phyloP scores from a whole-genome alignment of 92 coral and sea anemone genomes.

The Palythoa grandiflora region DNA sequence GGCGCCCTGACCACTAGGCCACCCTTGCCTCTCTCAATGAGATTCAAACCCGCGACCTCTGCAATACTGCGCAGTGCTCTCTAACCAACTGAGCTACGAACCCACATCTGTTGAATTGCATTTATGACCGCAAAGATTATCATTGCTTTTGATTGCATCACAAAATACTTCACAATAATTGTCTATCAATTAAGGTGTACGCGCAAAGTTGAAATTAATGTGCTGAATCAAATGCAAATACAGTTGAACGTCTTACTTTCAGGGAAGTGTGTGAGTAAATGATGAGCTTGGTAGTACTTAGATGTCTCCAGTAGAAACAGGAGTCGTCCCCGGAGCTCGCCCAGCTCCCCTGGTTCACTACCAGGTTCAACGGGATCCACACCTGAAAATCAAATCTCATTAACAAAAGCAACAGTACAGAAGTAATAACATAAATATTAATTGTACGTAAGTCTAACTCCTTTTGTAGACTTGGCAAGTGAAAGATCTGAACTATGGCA shows the following conservation, averaged over 20 bases:
- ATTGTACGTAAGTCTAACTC: no score
- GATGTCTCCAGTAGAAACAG: conserved; percentile 91
- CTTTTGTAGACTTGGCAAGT: no score
- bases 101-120: no score
- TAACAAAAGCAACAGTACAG: background rate
- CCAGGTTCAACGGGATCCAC: conserved; percentile 91
- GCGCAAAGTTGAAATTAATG: background rate
- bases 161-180: background rate
- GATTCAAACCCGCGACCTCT: no score
- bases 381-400: conserved; percentile 43
- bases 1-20: no score
- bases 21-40: no score
- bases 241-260: conserved; percentile 75
- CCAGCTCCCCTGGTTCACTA: conserved; percentile 98
- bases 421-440: background rate
- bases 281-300: conserved; percentile 91
- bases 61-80: no score
- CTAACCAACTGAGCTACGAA: no score
- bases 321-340: conserved; percentile 93
- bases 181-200: background rate
- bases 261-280: conserved; percentile 92
- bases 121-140: no score
- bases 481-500: background rate
- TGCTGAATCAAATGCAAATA: background rate
- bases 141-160: no score